Evolutionary conservation across 2,888 invertebrate genomes (phyloP).

Genomic region (Aquatica leii): DNA sequence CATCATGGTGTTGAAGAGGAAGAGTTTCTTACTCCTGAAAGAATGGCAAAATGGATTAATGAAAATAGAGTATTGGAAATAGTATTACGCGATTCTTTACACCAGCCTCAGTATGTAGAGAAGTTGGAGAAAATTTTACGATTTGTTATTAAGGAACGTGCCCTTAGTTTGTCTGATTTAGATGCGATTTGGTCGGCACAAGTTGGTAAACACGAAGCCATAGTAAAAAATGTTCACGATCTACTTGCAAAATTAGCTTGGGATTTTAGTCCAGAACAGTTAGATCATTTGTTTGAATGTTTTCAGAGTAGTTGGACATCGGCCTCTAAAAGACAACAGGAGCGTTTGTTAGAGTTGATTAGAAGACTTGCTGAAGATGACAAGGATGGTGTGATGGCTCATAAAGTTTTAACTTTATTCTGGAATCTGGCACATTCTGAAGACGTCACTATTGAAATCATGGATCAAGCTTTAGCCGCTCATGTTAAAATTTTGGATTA

Average conservation of each 20-base stretch:
- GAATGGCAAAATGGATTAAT: constrained; percentile 97
- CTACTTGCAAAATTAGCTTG: constrained; percentile 95
- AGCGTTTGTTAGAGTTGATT: constrained; percentile 93
- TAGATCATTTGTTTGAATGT: constrained; percentile 96
- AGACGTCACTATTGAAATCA: constrained; percentile 95
- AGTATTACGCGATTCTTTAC: constrained; percentile 92
- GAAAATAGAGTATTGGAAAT: constrained; percentile 95
- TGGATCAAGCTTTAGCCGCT: constrained; percentile 94
- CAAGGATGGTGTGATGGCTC: constrained; percentile 98
- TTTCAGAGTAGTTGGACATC: constrained; percentile 95
- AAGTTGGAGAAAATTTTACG: constrained; percentile 96
- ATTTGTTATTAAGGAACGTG: constrained; percentile 94
- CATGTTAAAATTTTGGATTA: constrained; percentile 98
- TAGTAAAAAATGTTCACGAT: constrained; percentile 97
- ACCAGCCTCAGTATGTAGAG: constrained; percentile 98
- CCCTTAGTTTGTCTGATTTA: constrained; percentile 87
- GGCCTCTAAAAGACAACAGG: constrained; percentile 94
- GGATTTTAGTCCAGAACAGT: constrained; percentile 97
- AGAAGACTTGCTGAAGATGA: constrained; percentile 96
- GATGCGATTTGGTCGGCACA: constrained; percentile 98
- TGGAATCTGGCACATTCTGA: constrained; percentile 97
- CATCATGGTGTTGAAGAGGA: constrained; percentile 78
- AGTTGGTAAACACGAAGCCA: constrained; percentile 97
- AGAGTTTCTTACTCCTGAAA: constrained; percentile 92
- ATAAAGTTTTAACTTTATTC: constrained; percentile 93